phyloP scores from a whole-genome alignment of 1,140 invertebrate species.

The Panagrolaimus sp. region DNA sequence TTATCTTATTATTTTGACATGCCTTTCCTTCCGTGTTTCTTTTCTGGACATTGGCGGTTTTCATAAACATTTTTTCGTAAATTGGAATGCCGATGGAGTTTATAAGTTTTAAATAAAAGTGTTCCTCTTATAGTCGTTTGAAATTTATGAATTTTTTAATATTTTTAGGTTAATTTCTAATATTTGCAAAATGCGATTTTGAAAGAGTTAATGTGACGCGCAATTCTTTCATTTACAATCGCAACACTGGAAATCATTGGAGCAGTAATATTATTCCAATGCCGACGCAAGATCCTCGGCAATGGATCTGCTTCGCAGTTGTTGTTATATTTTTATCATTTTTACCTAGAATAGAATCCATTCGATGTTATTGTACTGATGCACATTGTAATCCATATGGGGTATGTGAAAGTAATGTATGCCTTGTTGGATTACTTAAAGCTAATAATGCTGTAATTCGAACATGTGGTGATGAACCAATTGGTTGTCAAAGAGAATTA shows the following conservation, averaged over 20 bases:
- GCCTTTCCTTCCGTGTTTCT: too few relatives aligned
- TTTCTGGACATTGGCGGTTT: too few relatives aligned
- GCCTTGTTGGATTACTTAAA: slow-evolving; percentile 23
- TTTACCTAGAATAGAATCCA: background rate
- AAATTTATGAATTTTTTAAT: too few relatives aligned
- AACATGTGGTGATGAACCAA: slow-evolving; percentile 45
- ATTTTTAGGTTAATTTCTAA: too few relatives aligned
- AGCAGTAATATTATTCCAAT: background rate
- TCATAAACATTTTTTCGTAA: too few relatives aligned
- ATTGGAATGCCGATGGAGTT: too few relatives aligned
- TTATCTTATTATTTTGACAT: too few relatives aligned
- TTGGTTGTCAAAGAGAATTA: slow-evolving; percentile 38
- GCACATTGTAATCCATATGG: slow-evolving; percentile 33
- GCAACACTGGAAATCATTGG: background rate
- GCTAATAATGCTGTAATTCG: slow-evolving; percentile 32
- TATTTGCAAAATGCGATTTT: too few relatives aligned
- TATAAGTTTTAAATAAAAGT: too few relatives aligned
- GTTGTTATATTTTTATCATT: background rate
- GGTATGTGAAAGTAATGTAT: slow-evolving; percentile 23
- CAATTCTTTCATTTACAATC: background rate
- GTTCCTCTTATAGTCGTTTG: too few relatives aligned
- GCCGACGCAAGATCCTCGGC: slow-evolving; percentile 1
- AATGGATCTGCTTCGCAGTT: slow-evolving; percentile 5
- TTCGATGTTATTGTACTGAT: slow-evolving; percentile 31
- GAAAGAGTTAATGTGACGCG: too few relatives aligned